Conservation (phyloP, 2,797 vertebrate species). For the Malurus splendens region DNA sequence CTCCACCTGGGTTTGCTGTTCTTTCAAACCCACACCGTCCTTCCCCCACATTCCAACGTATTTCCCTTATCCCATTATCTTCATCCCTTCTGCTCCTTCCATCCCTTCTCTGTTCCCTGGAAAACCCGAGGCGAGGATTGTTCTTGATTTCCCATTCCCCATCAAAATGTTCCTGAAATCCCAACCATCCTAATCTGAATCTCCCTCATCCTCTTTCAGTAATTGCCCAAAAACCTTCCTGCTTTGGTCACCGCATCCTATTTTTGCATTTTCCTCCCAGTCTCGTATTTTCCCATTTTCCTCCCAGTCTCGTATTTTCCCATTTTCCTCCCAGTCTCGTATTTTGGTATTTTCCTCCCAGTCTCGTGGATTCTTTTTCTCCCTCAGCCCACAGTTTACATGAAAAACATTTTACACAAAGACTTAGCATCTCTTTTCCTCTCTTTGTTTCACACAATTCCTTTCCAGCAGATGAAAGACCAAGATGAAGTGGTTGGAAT, state of each 20-base stretch:
- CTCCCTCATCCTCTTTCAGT: neutral
- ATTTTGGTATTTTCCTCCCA: neutral
- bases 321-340: neutral
- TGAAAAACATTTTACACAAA: neutral
- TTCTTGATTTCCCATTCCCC: neutral
- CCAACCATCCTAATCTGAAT: neutral
- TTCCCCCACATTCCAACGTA: neutral
- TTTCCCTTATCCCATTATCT: neutral
- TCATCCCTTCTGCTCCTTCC: neutral
- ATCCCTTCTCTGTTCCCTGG: neutral
- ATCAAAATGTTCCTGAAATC: neutral
- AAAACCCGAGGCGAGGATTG: rapidly evolving
- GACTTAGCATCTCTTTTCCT: neutral
- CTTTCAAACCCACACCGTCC: neutral
- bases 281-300: neutral
- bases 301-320: neutral
- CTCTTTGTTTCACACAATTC: neutral
- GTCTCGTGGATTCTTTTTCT: neutral
- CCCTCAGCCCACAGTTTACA: neutral
- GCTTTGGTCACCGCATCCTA: neutral
- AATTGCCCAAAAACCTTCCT: neutral
- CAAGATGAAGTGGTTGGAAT: slow-evolving; percentile 10
- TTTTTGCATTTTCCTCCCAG: neutral
- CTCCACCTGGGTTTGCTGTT: neutral
- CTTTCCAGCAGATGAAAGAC: neutral